Evolutionary conservation across 2,797 vertebrate species (phyloP), one percentile per base, ranked within the genome.

Genomic region (Halcyon leucocephala): DNA sequence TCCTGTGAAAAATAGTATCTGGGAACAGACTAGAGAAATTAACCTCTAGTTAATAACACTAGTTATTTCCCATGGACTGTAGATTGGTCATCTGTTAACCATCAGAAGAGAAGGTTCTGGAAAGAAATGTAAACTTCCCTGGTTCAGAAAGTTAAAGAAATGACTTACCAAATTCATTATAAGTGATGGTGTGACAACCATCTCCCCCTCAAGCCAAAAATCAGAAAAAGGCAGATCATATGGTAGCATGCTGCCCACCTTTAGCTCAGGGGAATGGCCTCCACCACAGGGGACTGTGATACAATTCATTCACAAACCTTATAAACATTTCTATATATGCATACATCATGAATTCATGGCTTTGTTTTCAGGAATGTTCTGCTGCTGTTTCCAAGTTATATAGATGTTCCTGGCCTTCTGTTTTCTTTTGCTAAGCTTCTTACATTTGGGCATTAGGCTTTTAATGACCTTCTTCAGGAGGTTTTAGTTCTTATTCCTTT

Each of bases 381-480:
- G 16, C 51, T 65, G 17, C 12, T 3, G 21, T 35, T 81, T 87
- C 72, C n/a, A 72, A 6, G 64, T 44, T 35, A 8, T 49, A 26
- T 15, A 60, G 39, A 12, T 51, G 7, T 24, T 70, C 12, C 33
- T 39, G 42, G 16, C 4, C 18, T 76, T 80, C 8, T 52, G 49
- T 79, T 90, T 80, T 37, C 20, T 78, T 73, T 66, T 89, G 60
- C 28, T 89, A 54, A 86, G 74, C 20, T 12, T 90, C 48, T 90
- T 93, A 25, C 28, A 18, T 62, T 85, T 88, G 46, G 62, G 28
- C 41, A 69, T 78, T 78, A 92, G 51, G 25, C 8, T 20, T 82
- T 88, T 92, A 89, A 87, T 66, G 35, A 89, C 66, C 48, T 76
- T 66, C 37, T 94, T 94, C 85, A 79, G 26, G 22, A 93, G 13